A percentile compares a stretch with the other conserved stretches of the same genome.
Conservation (phyloP, 2,113 vertebrate species). For the Empidonax alnorum region DNA sequence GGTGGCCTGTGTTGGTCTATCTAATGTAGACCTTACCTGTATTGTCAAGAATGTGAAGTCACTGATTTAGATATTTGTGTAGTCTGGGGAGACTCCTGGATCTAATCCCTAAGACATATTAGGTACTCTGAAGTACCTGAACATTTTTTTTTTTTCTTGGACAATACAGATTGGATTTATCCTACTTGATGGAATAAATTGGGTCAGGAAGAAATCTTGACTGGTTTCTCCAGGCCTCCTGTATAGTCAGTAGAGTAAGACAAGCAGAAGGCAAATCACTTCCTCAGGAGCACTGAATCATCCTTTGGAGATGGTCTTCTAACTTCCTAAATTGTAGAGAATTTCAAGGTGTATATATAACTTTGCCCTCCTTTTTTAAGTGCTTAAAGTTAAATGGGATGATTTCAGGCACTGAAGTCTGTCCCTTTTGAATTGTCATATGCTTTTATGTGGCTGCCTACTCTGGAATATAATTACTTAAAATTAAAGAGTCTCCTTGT, state of each 20-base stretch:
- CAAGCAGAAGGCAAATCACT: not conserved
- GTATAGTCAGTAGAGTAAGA: not conserved
- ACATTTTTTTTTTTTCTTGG: not conserved
- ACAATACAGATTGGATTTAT: not conserved
- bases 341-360: not conserved
- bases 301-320: not conserved
- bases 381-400: not conserved
- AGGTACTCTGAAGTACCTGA: not conserved
- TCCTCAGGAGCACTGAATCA: not conserved
- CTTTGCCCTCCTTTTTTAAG: not conserved
- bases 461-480: not conserved
- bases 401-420: not conserved
- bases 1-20: not conserved
- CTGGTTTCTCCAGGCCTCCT: not conserved
- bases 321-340: not conserved
- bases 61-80: not conserved
- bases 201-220: not conserved
- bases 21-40: not conserved
- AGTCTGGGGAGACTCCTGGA: not conserved
- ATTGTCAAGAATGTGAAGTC: not conserved
- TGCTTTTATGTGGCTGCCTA: not conserved
- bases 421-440: not conserved
- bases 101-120: not conserved
- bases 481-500: not conserved
- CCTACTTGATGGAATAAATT: not conserved